Base-by-base conservation (phyloP, 2,888 invertebrate genomes). In the Bellardia bayeri region DNA sequence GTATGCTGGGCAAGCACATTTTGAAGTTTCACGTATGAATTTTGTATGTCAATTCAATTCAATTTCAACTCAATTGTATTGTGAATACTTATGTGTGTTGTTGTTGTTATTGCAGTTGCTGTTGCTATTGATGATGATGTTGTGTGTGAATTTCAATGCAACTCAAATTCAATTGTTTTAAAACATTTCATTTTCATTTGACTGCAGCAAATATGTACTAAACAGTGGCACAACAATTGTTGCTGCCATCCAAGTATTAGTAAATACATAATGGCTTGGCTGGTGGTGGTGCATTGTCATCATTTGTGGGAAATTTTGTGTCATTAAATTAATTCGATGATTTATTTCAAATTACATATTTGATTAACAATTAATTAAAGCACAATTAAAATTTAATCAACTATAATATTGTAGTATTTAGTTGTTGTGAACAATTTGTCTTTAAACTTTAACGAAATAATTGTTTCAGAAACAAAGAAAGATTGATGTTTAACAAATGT, bases 321-420 rank as follows among this genome's bases (percentile, higher is more conserved):
- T 54, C 37, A 64, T 83, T 64, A 23, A 49, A 64, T 42, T 78
- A 58, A 78, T 83, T 56, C 9, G 40, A 56, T 64, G 71, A 78
- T 66, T 83, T 71, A 64, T 45, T 63, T 37, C 23, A 63, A 74
- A 74, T 78, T 54, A 37, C 37, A 37, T 6, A 83, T 64, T 76
- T 71, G 83, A 83, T 83, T 66, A 78, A 72, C 71, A 78, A 83
- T 83, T 83, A 83, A 83, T 72, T 78, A 64, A 82, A 66, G n/a
- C 56, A 14, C 45, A 78, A 72, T 83, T 72, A 72, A 64, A 49
- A 49, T 72, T 72, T 72, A 63, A 83, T 78, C 49, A 71, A 64
- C 42, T 78, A 6, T n/a, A 37, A 6, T 6, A 37, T 37, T 37
- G 23, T 23, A 23, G 23, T 37, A 37, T 1, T 37, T 30, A 54